phyloP scores from a whole-genome alignment of 37 sponge, comb jelly and placozoan species.

The Oopsacas minuta region DNA sequence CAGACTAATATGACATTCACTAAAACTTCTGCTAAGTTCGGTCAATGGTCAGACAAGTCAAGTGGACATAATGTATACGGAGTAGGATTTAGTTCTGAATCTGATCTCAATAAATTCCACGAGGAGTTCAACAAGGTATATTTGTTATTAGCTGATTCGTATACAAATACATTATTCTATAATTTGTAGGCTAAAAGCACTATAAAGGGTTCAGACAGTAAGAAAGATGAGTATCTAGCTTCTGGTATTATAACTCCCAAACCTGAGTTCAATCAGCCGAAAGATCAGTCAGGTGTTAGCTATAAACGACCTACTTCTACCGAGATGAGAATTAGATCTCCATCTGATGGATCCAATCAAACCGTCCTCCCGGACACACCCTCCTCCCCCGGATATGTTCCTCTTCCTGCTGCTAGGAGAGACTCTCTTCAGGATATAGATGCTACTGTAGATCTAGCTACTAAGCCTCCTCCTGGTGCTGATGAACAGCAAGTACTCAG shows the following conservation, averaged over 20 bases:
- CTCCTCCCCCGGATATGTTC: slow-evolving; percentile 16
- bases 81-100: slow-evolving; percentile 69
- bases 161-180: neutral
- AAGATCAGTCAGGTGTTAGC: neutral
- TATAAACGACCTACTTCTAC: neutral
- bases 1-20: slow-evolving; percentile 92
- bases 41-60: slow-evolving; percentile 88
- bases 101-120: slow-evolving; percentile 55
- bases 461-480: neutral
- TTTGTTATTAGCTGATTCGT: neutral
- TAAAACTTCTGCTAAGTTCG: slow-evolving; percentile 92
- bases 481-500: neutral
- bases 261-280: neutral
- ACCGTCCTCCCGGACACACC: neutral
- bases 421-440: neutral
- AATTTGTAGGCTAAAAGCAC: slow-evolving; percentile 44
- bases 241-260: neutral
- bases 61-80: slow-evolving; percentile 85
- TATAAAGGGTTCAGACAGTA: slow-evolving; percentile 32
- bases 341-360: neutral
- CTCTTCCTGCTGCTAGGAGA: neutral
- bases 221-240: slow-evolving; percentile 17
- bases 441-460: neutral
- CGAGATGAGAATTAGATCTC: neutral
- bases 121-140: slow-evolving; percentile 17